Evolutionary conservation across 2,888 invertebrate species (phyloP).

Genomic region (Aricia artaxerxes): DNA sequence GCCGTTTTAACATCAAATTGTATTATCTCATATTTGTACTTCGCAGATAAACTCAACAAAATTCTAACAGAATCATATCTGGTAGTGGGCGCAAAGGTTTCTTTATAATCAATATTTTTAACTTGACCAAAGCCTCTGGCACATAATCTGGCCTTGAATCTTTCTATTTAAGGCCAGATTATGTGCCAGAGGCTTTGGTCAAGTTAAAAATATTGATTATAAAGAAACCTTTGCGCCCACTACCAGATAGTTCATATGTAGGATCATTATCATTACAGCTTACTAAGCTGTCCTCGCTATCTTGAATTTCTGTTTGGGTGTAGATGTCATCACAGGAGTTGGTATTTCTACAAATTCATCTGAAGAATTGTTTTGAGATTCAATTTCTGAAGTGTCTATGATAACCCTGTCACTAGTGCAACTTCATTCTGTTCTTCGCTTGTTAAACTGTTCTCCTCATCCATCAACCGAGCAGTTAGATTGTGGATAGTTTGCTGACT

Average conservation of each 20-base stretch:
- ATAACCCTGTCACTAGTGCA: neutral
- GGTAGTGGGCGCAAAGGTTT: conserved; percentile 41
- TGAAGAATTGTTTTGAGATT: no score
- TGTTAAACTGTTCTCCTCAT: neutral
- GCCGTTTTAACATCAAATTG: conserved; percentile 45
- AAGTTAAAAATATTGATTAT: conserved; percentile 40
- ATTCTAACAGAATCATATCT: conserved; percentile 25
- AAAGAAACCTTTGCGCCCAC: conserved; percentile 42
- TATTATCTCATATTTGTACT: conserved; percentile 31
- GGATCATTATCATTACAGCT: conserved; percentile 38
- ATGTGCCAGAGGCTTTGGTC: conserved; percentile 42
- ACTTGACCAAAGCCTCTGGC: conserved; percentile 41
- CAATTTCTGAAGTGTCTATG: no score
- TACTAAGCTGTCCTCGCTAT: conserved; percentile 37
- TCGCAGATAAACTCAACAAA: conserved; percentile 26
- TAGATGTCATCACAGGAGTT: no score
- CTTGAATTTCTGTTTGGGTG: no score
- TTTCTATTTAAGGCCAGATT: conserved; percentile 40
- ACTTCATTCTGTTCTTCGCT: conserved; percentile 29
- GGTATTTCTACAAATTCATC: no score
- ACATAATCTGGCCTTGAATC: conserved; percentile 41
- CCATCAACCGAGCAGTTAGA: no score
- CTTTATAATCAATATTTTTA: conserved; percentile 39
- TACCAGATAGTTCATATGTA: conserved; percentile 42
- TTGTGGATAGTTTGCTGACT: conserved; percentile 7